These are phyloP conservation scores for Aproaerema taeniolella DNA, from an alignment of 2,888 invertebrate species.

Conservation along the genomic window DNA sequence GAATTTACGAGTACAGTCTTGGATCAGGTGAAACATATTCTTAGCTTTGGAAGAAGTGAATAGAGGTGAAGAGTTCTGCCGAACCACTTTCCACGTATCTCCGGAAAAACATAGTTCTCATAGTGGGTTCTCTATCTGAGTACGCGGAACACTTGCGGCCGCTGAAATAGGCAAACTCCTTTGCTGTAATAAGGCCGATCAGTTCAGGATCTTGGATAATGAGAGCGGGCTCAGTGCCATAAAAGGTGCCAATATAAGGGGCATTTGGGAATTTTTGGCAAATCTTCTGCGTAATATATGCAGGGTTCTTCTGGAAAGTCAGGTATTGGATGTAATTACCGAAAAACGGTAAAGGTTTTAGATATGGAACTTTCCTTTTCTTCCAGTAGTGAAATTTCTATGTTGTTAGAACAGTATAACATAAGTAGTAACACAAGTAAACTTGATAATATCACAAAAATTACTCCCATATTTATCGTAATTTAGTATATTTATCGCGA, in stretches of 20 bases:
- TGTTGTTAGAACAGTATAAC: no score
- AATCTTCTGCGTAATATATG: conserved; percentile 20
- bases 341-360: conserved; percentile 25
- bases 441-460: no score
- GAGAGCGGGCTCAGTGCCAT: conserved; percentile 30
- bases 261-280: conserved; percentile 27
- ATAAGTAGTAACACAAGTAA: no score
- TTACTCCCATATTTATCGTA: no score
- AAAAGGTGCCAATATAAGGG: conserved; percentile 32
- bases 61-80: conserved; percentile 45
- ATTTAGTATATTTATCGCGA: no score
- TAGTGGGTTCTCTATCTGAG: conserved; percentile 29
- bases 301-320: conserved; percentile 20
- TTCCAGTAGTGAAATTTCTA: conserved; percentile 30
- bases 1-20: conserved; percentile 20
- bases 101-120: conserved; percentile 42
- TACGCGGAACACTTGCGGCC: conserved; percentile 39
- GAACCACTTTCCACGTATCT: conserved; percentile 42
- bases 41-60: conserved; percentile 50
- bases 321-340: conserved; percentile 31
- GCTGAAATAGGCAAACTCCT: conserved; percentile 41
- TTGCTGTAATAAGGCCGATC: conserved; percentile 34
- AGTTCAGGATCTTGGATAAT: conserved; percentile 37
- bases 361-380: conserved; percentile 24
- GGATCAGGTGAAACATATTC: conserved; percentile 28